These are phyloP conservation scores for Microplitis manilae DNA, from an alignment of 2,888 invertebrate species.

Conservation along the genomic window DNA sequence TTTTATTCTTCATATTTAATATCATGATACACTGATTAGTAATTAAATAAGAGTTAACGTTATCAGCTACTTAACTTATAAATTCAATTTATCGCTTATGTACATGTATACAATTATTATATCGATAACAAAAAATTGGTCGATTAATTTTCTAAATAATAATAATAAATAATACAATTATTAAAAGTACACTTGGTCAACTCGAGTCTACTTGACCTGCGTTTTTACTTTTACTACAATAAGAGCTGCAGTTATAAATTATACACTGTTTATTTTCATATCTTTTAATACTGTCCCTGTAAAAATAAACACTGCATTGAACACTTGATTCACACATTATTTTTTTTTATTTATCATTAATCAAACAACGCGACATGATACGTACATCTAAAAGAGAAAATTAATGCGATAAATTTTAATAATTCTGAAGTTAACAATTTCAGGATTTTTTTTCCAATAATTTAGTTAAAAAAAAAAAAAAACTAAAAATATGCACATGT, in stretches of 20 bases:
- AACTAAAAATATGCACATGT: background rate
- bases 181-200: background rate
- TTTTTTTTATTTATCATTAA: background rate
- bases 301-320: background rate
- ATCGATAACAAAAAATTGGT: background rate
- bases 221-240: background rate
- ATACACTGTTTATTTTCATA: background rate
- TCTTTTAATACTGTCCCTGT: background rate
- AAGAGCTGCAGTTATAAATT: background rate
- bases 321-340: background rate
- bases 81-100: conserved; percentile 6
- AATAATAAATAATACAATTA: background rate
- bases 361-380: background rate
- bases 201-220: background rate
- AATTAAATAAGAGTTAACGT: conserved; percentile 1
- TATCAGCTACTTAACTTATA: background rate
- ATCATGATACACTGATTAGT: background rate
- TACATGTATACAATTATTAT: background rate
- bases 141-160: background rate
- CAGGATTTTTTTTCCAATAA: too few species aligned
- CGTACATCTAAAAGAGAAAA: background rate
- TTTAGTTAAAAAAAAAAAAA: background rate
- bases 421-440: too few species aligned
- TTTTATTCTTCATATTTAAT: background rate
- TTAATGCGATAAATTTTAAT: too few species aligned